Evolutionary conservation across 1,140 invertebrate species (phyloP).

Genomic region (Cecropterus lyciades): DNA sequence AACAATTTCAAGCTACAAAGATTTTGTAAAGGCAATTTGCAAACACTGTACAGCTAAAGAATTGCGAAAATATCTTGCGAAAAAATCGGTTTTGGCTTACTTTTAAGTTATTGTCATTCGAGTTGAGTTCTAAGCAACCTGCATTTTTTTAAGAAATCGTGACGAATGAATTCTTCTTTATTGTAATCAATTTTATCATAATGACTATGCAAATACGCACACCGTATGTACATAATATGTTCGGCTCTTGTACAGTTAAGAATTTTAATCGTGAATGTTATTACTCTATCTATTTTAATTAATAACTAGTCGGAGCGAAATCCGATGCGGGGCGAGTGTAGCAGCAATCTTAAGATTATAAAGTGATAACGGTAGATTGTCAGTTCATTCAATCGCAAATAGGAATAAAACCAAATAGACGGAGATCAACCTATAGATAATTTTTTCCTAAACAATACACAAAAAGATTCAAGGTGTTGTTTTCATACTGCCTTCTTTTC

Average conservation of each 20-base stretch:
- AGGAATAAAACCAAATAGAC: constrained; percentile 22
- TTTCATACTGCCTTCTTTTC: constrained; percentile 6
- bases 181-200: too few relatives aligned
- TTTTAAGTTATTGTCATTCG: too few relatives aligned
- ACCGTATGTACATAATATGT: not conserved
- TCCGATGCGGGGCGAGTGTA: not conserved
- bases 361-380: constrained; percentile 25
- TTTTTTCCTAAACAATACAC: constrained; percentile 1
- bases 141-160: too few relatives aligned
- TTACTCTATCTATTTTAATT: not conserved
- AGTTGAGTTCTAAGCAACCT: too few relatives aligned
- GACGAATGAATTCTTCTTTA: too few relatives aligned
- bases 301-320: not conserved
- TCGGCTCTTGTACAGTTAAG: not conserved
- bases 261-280: not conserved
- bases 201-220: too few relatives aligned
- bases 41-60: too few relatives aligned
- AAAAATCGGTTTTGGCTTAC: too few relatives aligned
- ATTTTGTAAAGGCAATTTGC: too few relatives aligned
- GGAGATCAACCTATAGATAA: constrained; percentile 10
- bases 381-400: constrained; percentile 17
- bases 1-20: too few relatives aligned
- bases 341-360: constrained; percentile 19
- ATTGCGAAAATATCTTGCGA: too few relatives aligned
- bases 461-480: constrained; percentile 9